phyloP scores from a whole-genome alignment of 92 coral and sea anemone genomes.

The Actinostola sp. region DNA sequence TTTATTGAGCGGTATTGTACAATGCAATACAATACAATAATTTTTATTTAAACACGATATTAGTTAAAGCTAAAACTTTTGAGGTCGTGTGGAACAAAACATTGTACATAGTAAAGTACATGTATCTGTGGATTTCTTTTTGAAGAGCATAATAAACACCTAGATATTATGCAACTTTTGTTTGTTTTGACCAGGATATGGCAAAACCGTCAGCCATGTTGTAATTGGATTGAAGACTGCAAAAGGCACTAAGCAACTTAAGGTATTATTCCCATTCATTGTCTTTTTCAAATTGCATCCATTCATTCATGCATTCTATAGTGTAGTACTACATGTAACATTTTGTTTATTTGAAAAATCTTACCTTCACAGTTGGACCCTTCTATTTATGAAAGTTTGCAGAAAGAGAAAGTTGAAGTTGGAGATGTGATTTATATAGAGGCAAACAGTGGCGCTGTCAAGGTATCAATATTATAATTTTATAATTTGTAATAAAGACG shows the following conservation, averaged over 20 bases:
- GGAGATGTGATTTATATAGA: constrained; percentile 99
- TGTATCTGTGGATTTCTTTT: no score
- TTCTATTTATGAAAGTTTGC: constrained; percentile 95
- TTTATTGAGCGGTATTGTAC: no score
- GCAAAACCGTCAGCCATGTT: constrained; percentile 99
- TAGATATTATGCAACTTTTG: not conserved
- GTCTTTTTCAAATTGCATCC: not conserved
- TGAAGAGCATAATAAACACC: no score
- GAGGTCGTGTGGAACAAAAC: no score
- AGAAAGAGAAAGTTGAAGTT: constrained; percentile 98
- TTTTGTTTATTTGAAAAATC: not conserved
- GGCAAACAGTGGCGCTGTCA: constrained; percentile 99
- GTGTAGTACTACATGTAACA: no score
- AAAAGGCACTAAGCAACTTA: constrained; percentile 97
- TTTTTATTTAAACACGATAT: no score
- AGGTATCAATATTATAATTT: no score
- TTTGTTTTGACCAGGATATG: constrained; percentile 71
- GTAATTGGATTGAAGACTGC: constrained; percentile 99
- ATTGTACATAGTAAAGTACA: no score
- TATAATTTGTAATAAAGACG: no score
- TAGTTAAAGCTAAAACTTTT: no score
- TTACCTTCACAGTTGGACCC: constrained; percentile 81
- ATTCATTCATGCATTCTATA: no score
- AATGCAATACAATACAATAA: no score
- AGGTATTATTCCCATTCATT: constrained; percentile 47